phyloP scores from a whole-genome alignment of 2,113 vertebrate genomes.

The Tautogolabrus adspersus region DNA sequence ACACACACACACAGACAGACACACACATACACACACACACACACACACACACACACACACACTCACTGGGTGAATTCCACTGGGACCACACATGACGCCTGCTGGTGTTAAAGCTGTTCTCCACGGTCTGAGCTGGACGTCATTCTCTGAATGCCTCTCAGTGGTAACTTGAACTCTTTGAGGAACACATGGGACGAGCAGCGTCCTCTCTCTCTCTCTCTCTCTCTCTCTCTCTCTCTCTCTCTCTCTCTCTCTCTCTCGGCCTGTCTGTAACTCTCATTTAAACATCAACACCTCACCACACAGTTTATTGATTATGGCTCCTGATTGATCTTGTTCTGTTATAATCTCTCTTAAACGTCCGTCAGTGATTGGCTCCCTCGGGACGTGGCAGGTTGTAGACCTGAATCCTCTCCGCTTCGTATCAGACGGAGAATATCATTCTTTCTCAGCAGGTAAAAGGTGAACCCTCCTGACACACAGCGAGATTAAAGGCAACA shows the following conservation, averaged over 20 bases:
- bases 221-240: constrained; percentile 1
- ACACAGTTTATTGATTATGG: not conserved
- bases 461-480: no score
- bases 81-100: constrained; percentile 70
- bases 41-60: constrained; percentile 26
- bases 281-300: not conserved
- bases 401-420: not conserved
- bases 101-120: constrained; percentile 70
- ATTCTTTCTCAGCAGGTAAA: no score
- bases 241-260: no score
- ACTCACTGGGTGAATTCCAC: constrained; percentile 29
- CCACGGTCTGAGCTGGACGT: constrained; percentile 54
- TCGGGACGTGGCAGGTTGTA: not conserved
- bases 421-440: not conserved
- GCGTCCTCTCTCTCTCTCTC: not conserved
- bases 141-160: constrained; percentile 69
- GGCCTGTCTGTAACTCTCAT: constrained; percentile 1
- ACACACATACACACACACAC: constrained; percentile 2
- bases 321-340: no score
- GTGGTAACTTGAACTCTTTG: constrained; percentile 65
- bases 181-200: constrained; percentile 61
- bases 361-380: not conserved
- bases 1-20: constrained; percentile 26
- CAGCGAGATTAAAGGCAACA: no score
- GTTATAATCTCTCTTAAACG: not conserved